Percentiles rank a stretch among this genome's conserved stretches.
phyloP scores from a whole-genome alignment of 2,888 invertebrate species.

The Ceraclea dissimilis region DNA sequence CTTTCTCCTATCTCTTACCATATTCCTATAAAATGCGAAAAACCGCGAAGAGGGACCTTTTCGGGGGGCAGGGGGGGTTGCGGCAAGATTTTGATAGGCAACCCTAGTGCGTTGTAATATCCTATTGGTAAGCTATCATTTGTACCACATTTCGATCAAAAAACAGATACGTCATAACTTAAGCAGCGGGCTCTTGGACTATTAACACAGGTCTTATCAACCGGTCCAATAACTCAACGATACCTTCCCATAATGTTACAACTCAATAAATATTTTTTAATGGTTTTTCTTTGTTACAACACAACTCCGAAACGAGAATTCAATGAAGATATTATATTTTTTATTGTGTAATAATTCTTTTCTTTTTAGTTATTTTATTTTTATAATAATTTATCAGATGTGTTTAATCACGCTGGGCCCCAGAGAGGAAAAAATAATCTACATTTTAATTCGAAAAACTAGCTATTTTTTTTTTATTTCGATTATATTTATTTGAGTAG shows the following conservation, averaged over 20 bases:
- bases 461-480: no score
- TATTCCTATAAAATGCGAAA: no score
- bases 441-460: background rate
- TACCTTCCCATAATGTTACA: constrained; percentile 26
- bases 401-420: background rate
- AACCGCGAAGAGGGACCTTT: no score
- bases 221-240: constrained; percentile 15
- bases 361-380: background rate
- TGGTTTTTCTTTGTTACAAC: constrained; percentile 24
- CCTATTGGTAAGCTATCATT: no score
- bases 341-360: constrained; percentile 1
- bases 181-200: no score
- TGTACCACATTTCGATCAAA: no score
- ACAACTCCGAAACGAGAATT: constrained; percentile 22
- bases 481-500: no score
- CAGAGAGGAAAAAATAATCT: background rate
- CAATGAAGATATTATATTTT: constrained; percentile 23
- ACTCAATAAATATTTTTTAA: constrained; percentile 27
- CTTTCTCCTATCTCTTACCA: no score
- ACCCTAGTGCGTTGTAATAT: no score
- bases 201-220: constrained; percentile 11
- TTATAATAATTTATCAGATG: background rate
- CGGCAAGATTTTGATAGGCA: no score
- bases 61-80: no score
- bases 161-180: no score